These are phyloP conservation scores for Hypsopygia costalis DNA, from an alignment of 2,888 invertebrate species.

Conservation along the genomic window DNA sequence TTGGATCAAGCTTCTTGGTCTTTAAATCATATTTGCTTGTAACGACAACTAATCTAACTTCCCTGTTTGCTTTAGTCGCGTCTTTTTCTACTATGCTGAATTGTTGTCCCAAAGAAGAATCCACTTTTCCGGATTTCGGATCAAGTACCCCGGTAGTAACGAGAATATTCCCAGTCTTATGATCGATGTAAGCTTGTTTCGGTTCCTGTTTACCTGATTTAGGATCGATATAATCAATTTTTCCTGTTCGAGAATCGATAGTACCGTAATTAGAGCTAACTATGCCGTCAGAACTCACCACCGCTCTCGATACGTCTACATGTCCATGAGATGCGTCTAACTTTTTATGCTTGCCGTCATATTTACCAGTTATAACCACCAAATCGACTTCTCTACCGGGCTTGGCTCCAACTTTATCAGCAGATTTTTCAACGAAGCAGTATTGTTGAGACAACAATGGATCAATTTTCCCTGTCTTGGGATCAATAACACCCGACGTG, in stretches of 20 bases:
- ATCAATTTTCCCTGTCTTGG: conserved; percentile 84
- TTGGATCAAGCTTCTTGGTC: conserved; percentile 69
- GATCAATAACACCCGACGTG: conserved; percentile 82
- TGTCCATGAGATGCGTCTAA: conserved; percentile 67
- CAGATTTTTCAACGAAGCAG: conserved; percentile 82
- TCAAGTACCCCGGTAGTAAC: conserved; percentile 83
- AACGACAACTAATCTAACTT: conserved; percentile 80
- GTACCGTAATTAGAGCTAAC: conserved; percentile 83
- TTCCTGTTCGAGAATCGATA: conserved; percentile 83
- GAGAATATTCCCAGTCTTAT: conserved; percentile 84
- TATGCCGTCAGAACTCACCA: conserved; percentile 77
- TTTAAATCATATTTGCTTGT: conserved; percentile 82
- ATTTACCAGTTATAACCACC: conserved; percentile 81
- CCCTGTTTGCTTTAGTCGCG: conserved; percentile 83
- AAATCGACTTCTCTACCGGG: conserved; percentile 78
- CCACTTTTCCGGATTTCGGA: conserved; percentile 84
- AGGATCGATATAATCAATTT: conserved; percentile 82
- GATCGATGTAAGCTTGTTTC: conserved; percentile 85
- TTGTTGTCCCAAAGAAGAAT: conserved; percentile 84
- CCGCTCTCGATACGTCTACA: conserved; percentile 81
- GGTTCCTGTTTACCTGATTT: conserved; percentile 83
- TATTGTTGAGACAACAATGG: conserved; percentile 84
- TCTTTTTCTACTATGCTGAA: conserved; percentile 84
- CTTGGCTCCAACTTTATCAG: conserved; percentile 70
- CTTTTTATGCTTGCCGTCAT: conserved; percentile 80